Base-by-base conservation (phyloP, 53 echinoderm and acorn worm genomes). In the Arbacia lixula region DNA sequence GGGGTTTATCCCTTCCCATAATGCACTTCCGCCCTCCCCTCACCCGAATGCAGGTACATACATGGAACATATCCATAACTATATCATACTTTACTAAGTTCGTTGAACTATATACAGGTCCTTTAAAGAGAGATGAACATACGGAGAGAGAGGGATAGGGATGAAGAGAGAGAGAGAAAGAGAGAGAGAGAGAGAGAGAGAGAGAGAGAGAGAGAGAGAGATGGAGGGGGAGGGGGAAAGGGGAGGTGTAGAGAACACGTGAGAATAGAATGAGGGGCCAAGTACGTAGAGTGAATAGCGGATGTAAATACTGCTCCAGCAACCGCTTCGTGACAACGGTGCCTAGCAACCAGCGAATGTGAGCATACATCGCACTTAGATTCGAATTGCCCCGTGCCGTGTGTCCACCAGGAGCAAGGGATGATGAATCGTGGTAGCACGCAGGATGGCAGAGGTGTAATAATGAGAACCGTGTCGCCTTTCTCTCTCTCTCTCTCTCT, bases 321-420 rank as follows among this genome's bases (percentile, higher is more conserved):
- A 46, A 26, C 49, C n/a, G 26, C 71, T 42, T 71, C 71, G 29
- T 71, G 43, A 41, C 71, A 71, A 71, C 71, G 26, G 71, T 43
- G 71, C 50, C 25, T 71, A 71, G 71, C 71, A 71, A 71, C 71
- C 41, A 9, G 14, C 42, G 49, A 49, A 28, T 43, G 27, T 71
- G 71, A 42, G 46, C 14, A 71, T 46, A 71, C 71, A 71, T 29
- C 28, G 16, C 26, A 25, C 42, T 29, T 29, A 38, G 42, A 50
- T 43, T 43, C 42, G 71, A 71, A 71, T 71, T 71, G 29, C 71
- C 71, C 42, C 71, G 43, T 46, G 71, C 71, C n/a, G 46, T 68
- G 71, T 71, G 46, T 71, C 2, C 27, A 27, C 46, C 8, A 6
- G 14, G 6, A 10, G 46, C 46, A 46, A 10, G 8, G 14, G 46